Conservation (phyloP, 2,797 vertebrate species). For the Fringilla coelebs region DNA sequence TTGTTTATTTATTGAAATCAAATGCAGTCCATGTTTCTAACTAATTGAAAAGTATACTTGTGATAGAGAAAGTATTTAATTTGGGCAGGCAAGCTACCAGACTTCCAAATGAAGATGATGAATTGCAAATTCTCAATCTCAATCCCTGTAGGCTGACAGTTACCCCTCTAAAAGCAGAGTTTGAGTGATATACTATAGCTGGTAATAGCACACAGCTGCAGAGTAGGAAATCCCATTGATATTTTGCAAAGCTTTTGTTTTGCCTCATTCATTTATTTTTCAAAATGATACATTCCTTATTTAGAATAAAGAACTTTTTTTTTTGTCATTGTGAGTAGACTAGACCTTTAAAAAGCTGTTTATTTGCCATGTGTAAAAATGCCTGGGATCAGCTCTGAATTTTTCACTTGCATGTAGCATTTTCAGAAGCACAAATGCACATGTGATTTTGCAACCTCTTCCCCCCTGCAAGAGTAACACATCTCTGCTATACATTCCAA, state of each 20-base stretch:
- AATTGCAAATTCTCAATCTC: constrained; percentile 76
- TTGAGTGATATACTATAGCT: constrained; percentile 73
- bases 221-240: constrained; percentile 67
- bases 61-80: constrained; percentile 71
- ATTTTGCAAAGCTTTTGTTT: constrained; percentile 69
- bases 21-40: constrained; percentile 65
- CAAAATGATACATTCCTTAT: constrained; percentile 50
- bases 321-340: background rate
- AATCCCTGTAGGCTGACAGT: constrained; percentile 72
- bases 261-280: constrained; percentile 67
- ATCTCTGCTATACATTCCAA: background rate
- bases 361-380: background rate
- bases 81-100: constrained; percentile 64
- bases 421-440: background rate
- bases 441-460: constrained; percentile 24
- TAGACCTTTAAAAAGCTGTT: constrained; percentile 5
- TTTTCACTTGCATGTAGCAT: background rate
- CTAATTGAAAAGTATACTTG: constrained; percentile 65
- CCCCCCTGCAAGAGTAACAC: background rate
- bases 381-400: background rate
- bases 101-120: constrained; percentile 75
- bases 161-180: constrained; percentile 73
- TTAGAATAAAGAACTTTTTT: constrained; percentile 7
- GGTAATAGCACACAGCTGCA: constrained; percentile 72
- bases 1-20: constrained; percentile 66